A percentile compares a stretch with the other conserved stretches of the same genome.
These are phyloP conservation scores for Ceratothoa steindachneri DNA, from an alignment of 2,888 invertebrate species.

Conservation along the genomic window DNA sequence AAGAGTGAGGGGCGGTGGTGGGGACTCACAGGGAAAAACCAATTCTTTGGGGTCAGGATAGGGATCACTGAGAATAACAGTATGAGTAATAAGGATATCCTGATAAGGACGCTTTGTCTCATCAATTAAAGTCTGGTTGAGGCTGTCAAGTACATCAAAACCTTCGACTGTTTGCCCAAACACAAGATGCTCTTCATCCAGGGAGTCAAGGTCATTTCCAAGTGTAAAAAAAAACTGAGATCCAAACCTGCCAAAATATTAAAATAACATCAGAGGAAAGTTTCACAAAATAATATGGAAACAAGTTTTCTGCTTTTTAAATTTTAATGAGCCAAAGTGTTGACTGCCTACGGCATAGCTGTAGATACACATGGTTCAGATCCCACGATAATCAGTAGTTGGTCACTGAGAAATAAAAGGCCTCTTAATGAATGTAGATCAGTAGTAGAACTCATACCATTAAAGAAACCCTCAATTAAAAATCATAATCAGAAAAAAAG, in stretches of 20 bases:
- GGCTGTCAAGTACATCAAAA: conserved; percentile 72
- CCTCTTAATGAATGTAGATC: too few relatives aligned
- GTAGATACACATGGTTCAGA: too few relatives aligned
- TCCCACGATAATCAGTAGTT: too few relatives aligned
- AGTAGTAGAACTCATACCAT: too few relatives aligned
- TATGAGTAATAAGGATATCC: conserved; percentile 78
- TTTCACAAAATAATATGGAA: not conserved
- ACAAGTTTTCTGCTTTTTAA: too few relatives aligned
- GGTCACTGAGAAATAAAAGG: too few relatives aligned
- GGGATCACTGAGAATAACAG: conserved; percentile 92
- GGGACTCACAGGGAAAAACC: conserved; percentile 74
- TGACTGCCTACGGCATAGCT: too few relatives aligned
- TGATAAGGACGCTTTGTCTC: conserved; percentile 82
- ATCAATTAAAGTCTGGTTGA: conserved; percentile 94
- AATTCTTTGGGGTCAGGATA: conserved; percentile 81
- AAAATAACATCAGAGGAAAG: not conserved
- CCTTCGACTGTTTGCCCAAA: conserved; percentile 95
- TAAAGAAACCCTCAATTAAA: too few relatives aligned
- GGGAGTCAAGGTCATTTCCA: conserved; percentile 75
- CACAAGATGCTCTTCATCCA: conserved; percentile 85
- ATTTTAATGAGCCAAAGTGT: too few relatives aligned
- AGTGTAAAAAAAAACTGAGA: conserved; percentile 96
- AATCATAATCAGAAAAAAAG: too few relatives aligned
- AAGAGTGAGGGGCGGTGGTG: conserved; percentile 77
- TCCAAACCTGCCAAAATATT: conserved; percentile 58